Conservation (phyloP, 1,140 invertebrate genomes). For the Cherax destructor region DNA sequence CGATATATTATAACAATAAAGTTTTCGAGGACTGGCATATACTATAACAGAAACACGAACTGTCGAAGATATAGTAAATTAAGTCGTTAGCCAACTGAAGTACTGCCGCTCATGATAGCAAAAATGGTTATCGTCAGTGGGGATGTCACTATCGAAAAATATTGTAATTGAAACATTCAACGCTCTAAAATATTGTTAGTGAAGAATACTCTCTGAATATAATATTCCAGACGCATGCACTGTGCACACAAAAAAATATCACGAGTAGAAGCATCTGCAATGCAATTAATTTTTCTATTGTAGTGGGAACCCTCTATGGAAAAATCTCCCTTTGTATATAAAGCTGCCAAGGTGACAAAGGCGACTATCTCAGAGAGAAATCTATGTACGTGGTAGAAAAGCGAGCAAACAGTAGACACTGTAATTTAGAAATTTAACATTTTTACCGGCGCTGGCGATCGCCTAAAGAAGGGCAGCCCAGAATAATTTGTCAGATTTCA, state of each 20-base stretch:
- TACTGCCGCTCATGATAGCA: not conserved
- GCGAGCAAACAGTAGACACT: too few relatives aligned
- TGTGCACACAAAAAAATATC: not conserved
- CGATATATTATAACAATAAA: not conserved
- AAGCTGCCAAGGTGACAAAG: not conserved
- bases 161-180: not conserved
- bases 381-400: too few relatives aligned
- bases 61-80: not conserved
- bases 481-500: too few relatives aligned
- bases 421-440: too few relatives aligned
- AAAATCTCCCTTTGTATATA: not conserved
- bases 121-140: not conserved
- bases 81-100: not conserved
- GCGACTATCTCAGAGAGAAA: not conserved
- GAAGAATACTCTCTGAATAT: not conserved
- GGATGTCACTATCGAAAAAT: constrained; percentile 7
- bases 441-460: too few relatives aligned
- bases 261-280: not conserved
- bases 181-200: not conserved
- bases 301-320: not conserved
- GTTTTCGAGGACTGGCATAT: not conserved
- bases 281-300: not conserved
- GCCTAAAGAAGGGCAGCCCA: too few relatives aligned
- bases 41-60: not conserved
- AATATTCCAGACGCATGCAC: not conserved